These are phyloP conservation scores for Rhizomys pruinosus DNA, from an alignment of 2,113 vertebrate species.

Conservation along the genomic window DNA sequence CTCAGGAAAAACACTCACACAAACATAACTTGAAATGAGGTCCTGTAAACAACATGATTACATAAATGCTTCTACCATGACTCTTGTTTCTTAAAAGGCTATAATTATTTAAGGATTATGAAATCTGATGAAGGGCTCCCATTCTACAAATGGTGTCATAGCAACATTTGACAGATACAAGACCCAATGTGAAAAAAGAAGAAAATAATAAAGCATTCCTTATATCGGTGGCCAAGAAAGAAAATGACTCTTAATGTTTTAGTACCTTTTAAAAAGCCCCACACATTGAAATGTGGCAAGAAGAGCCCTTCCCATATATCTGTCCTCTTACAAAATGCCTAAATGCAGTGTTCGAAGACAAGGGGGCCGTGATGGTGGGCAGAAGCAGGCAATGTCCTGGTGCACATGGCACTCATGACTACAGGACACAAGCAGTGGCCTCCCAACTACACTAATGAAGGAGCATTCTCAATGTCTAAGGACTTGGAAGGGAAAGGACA, in stretches of 20 bases:
- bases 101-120: conserved; percentile 38
- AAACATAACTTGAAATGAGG: not conserved
- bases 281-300: not conserved
- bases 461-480: not conserved
- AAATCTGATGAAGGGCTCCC: conserved; percentile 13
- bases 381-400: not conserved
- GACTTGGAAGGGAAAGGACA: not conserved
- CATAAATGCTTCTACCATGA: not conserved
- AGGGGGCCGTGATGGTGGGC: not conserved
- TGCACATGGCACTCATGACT: not conserved
- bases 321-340: not conserved
- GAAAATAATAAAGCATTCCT: not conserved
- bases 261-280: not conserved
- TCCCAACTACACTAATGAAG: not conserved
- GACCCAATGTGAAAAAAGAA: conserved; percentile 2
- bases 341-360: too few species aligned
- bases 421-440: not conserved
- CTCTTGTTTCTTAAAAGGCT: conserved; percentile 30
- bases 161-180: conserved; percentile 5
- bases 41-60: not conserved
- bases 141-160: not conserved
- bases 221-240: not conserved
- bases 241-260: not conserved
- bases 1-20: not conserved
- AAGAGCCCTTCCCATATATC: not conserved